These are phyloP conservation scores for Discoglossus pictus DNA, from an alignment of 2,797 vertebrate species.

Conservation along the genomic window DNA sequence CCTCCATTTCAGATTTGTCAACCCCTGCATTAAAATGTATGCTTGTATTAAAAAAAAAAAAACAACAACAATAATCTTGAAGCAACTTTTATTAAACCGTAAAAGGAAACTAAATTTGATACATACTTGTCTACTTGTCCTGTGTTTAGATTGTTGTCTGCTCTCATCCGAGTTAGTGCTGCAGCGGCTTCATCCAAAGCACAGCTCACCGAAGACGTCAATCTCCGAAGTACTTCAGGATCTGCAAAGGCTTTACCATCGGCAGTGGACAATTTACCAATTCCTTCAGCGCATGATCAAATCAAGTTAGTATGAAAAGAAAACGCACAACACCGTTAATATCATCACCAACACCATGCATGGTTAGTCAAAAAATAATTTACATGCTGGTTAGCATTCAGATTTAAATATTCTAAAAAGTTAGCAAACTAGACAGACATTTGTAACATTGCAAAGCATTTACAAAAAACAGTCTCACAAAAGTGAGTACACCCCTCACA, in stretches of 20 bases:
- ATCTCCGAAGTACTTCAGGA: slow-evolving; percentile 93
- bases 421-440: no score
- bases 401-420: no score
- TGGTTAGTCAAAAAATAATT: slow-evolving; percentile 60
- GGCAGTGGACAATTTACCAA: slow-evolving; percentile 99
- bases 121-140: slow-evolving; percentile 98
- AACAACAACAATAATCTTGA: no score
- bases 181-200: slow-evolving; percentile 97
- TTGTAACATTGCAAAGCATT: no score
- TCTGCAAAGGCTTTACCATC: slow-evolving; percentile 99
- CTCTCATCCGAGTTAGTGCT: slow-evolving; percentile 95
- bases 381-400: no score
- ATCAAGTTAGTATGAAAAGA: slow-evolving; percentile 69
- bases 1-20: no score
- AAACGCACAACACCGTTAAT: slow-evolving; percentile 63
- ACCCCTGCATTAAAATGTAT: no score
- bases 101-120: slow-evolving; percentile 61
- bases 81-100: no score
- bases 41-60: no score
- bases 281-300: slow-evolving; percentile 79
- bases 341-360: slow-evolving; percentile 67
- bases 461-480: no score
- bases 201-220: slow-evolving; percentile 97
- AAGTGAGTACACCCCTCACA: no score
- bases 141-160: slow-evolving; percentile 93